Percentiles rank a stretch among this genome's conserved stretches.
These are phyloP conservation scores for Sparus aurata DNA, from an alignment of 2,797 vertebrate genomes.

Conservation along the genomic window DNA sequence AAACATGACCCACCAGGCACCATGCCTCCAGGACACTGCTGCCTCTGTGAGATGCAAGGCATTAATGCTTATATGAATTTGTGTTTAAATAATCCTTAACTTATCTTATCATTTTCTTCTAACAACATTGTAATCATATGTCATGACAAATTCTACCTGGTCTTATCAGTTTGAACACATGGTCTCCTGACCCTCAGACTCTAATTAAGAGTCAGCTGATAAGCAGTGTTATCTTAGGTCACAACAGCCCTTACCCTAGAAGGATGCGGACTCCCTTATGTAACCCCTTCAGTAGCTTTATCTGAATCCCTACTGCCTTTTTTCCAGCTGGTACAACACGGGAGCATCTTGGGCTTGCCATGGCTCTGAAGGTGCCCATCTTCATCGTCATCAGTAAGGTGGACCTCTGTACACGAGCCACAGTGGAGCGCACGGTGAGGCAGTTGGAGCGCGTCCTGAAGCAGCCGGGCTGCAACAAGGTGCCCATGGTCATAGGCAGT, in stretches of 20 bases:
- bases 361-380: slow-evolving; percentile 98
- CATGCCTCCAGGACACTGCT: neutral
- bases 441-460: slow-evolving; percentile 96
- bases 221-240: slow-evolving; percentile 23
- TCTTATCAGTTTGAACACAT: slow-evolving; percentile 32
- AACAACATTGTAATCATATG: slow-evolving; percentile 9
- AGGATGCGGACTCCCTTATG: neutral
- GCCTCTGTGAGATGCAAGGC: neutral
- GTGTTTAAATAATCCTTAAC: neutral
- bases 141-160: slow-evolving; percentile 23
- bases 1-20: slow-evolving; percentile 12
- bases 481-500: slow-evolving; percentile 92
- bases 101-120: neutral
- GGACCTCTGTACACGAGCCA: slow-evolving; percentile 92
- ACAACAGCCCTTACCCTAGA: neutral
- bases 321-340: slow-evolving; percentile 93
- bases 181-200: slow-evolving; percentile 24
- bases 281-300: too few species aligned
- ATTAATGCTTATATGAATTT: neutral
- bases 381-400: slow-evolving; percentile 99
- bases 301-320: neutral
- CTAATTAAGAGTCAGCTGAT: slow-evolving; percentile 6
- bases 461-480: slow-evolving; percentile 97
- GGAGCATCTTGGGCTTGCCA: slow-evolving; percentile 96
- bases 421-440: slow-evolving; percentile 94